A percentile compares a stretch with the other conserved stretches of the same genome.
Evolutionary conservation across 1,140 invertebrate species (phyloP).

Genomic region (Diabrotica undecimpunctata): DNA sequence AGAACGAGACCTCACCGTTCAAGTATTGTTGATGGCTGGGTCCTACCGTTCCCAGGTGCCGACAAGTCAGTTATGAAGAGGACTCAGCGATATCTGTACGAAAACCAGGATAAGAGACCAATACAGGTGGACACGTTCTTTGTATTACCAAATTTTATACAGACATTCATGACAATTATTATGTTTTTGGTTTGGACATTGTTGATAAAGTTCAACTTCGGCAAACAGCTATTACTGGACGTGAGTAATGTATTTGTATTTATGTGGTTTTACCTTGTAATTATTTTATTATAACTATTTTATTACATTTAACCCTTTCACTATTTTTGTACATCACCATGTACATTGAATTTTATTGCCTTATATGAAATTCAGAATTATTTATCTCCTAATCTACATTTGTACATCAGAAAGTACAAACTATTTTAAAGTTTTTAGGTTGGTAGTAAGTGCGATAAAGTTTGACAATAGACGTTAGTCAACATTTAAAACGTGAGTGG

Average conservation of each 20-base stretch:
- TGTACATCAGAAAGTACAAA: no score
- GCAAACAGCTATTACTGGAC: not conserved
- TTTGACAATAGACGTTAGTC: no score
- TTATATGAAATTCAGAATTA: no score
- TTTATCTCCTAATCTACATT: no score
- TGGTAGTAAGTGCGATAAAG: no score
- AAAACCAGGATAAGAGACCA: slow-evolving; percentile 1
- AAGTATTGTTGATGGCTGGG: not conserved
- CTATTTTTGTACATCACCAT: no score
- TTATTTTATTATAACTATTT: no score
- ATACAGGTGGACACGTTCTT: slow-evolving; percentile 4
- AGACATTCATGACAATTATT: not conserved
- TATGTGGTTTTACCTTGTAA: not conserved
- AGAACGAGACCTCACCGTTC: not conserved
- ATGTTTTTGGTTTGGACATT: not conserved
- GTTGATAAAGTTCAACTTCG: not conserved
- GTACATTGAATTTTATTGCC: no score
- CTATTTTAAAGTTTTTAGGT: no score
- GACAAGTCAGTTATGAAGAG: slow-evolving; percentile 1
- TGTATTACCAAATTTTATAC: not conserved
- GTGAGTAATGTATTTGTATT: slow-evolving; percentile 42
- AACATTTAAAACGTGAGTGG: no score
- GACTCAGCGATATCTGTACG: slow-evolving; percentile 9
- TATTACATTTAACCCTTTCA: no score
- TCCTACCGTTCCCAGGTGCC: not conserved